Evolutionary conservation across 2,797 vertebrate species (phyloP).

Genomic region (Tragopan temminckii): DNA sequence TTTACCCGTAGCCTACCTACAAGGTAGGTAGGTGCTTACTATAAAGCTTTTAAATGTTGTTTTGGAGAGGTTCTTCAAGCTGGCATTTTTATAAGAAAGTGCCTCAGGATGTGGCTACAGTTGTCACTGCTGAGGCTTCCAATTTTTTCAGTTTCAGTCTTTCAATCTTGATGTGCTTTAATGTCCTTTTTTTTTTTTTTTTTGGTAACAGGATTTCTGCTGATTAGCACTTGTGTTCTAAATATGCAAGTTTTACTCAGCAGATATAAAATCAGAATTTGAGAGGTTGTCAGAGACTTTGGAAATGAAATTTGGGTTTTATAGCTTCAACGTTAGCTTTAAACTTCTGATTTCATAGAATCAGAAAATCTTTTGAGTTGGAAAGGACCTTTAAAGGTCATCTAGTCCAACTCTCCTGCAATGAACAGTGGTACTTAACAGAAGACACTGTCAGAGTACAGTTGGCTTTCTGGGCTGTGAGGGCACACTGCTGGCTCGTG

Average conservation of each 20-base stretch:
- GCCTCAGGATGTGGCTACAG: not conserved
- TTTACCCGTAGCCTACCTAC: not conserved
- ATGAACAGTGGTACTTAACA: no score
- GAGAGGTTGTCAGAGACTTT: not conserved
- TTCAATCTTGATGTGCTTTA: not conserved
- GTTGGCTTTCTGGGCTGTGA: no score
- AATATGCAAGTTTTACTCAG: not conserved
- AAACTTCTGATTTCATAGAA: not conserved
- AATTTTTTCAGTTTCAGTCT: not conserved
- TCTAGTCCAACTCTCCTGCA: no score
- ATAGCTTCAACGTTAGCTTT: not conserved
- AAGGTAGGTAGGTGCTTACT: not conserved
- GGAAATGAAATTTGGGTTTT: not conserved
- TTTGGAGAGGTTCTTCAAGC: not conserved
- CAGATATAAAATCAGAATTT: not conserved
- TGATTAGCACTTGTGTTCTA: not conserved
- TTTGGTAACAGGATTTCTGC: not conserved
- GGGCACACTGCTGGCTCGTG: no score
- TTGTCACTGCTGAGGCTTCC: not conserved
- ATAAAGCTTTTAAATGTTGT: not conserved
- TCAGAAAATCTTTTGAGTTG: no score
- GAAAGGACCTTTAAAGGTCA: no score
- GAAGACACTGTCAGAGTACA: no score
- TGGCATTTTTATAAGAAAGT: not conserved
- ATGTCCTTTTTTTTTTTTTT: not conserved